phyloP scores from a whole-genome alignment of 2,797 vertebrate species.

The Antrozous pallidus region DNA sequence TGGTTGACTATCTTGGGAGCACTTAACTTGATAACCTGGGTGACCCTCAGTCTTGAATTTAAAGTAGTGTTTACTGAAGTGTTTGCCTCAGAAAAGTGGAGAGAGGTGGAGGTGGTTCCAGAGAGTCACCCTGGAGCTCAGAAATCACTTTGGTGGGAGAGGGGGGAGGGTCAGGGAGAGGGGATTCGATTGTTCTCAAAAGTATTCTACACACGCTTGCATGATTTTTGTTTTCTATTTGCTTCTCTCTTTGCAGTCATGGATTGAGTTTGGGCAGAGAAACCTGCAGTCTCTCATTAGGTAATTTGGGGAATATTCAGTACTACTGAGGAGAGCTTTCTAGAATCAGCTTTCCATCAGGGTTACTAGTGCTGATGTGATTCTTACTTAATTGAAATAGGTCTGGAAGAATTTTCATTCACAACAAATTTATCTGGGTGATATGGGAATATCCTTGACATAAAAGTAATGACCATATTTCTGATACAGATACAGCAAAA shows the following conservation, averaged over 20 bases:
- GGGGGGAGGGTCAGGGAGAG: accelerated
- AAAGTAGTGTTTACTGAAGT: not conserved
- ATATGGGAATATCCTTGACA: not conserved
- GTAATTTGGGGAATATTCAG: not conserved
- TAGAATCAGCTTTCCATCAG: not conserved
- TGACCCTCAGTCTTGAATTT: not conserved
- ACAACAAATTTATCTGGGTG: not conserved
- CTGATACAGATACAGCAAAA: not conserved
- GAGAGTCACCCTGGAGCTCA: not conserved
- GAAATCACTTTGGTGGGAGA: not conserved
- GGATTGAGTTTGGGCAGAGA: not conserved
- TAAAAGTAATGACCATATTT: not conserved
- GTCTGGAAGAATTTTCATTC: conserved; percentile 22
- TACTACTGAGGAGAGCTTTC: not conserved
- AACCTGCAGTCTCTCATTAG: not conserved
- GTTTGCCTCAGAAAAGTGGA: not conserved
- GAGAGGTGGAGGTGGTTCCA: not conserved
- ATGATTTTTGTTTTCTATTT: not conserved
- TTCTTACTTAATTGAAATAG: conserved; percentile 22
- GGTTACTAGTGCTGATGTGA: not conserved
- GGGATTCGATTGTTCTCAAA: not conserved
- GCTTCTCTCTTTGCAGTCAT: not conserved
- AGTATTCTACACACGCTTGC: not conserved
- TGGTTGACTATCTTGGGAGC: not conserved
- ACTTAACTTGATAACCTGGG: not conserved